Evolutionary conservation across 2,797 vertebrate species (phyloP), one percentile per base, ranked within the genome.

Genomic region (Telmatherina bonti): DNA sequence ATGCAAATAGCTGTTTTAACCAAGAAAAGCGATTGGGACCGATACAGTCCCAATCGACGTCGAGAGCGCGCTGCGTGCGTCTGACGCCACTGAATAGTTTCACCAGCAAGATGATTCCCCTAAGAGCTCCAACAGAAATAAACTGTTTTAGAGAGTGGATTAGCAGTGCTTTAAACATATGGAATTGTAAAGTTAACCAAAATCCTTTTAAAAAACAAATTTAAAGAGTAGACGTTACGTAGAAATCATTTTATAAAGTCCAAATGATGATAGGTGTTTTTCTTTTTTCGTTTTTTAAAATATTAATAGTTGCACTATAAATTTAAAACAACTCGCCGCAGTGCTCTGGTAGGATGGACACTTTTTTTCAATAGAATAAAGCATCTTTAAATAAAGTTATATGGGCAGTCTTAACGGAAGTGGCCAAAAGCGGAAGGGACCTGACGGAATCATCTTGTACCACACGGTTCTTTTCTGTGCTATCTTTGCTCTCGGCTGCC

Each of bases 401-500:
- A 11, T 22, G 20, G 2, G 9, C 9, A 13, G 5, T 13, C 8
- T 51, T 15, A 27, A 52, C n/a, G 45, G 22, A 24, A 51, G 11
- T 26, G 12, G 51, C 26, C 51, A 29, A 74, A 70, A 5, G 4
- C 85, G 82, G 90, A 90, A 89, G 59, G 79, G 53, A 0, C 20
- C 7, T 11, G 59, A 18, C 49, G 2, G 58, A 59, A 7, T 0
- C 0, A 9, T 85, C 85, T 83, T 36, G 67, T 0, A 0, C 22
- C 51, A 41, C 76, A 12, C 49, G 54, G 52, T 15, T 64, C 57
- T 75, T 68, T 68, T 36, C 27, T 10, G 22, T 49, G 70, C 80
- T 76, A 49, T 80, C 81, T 74, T 70, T 83, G 75, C 79, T 86
- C 84, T 85, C 77, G 26, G 75, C 85, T 87, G 53, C 68, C 72